Percentiles rank a stretch among this genome's conserved stretches.
Evolutionary conservation across 2,888 invertebrate genomes (phyloP).

Genomic region (Quadriops clusia): DNA sequence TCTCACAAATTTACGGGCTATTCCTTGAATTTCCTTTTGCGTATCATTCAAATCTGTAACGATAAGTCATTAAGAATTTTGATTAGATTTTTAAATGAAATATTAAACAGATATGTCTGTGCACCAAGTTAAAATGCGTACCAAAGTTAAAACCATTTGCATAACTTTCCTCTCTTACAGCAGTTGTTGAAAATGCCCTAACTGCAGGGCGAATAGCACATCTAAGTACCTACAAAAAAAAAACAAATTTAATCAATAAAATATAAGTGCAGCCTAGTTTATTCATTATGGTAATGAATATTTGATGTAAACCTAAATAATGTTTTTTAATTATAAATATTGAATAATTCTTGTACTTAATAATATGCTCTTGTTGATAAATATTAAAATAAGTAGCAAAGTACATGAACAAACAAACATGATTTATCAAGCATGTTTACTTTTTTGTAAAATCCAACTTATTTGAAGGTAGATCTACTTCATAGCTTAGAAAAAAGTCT

Average conservation of each 20-base stretch:
- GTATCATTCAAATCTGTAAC: conserved; percentile 47
- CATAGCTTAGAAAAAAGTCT: too few relatives aligned
- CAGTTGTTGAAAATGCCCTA: conserved; percentile 13
- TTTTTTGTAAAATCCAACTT: too few relatives aligned
- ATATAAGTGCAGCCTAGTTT: too few relatives aligned
- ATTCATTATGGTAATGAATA: too few relatives aligned
- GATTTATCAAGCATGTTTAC: too few relatives aligned
- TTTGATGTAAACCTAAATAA: too few relatives aligned
- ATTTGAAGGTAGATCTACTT: too few relatives aligned
- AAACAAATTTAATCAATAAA: background rate
- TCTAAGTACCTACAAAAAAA: conserved; percentile 12
- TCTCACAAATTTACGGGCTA: conserved; percentile 74
- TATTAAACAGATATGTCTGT: conserved; percentile 1
- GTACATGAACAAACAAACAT: too few relatives aligned
- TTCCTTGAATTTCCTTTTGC: conserved; percentile 63
- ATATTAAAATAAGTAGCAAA: too few relatives aligned
- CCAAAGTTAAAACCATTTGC: conserved; percentile 17
- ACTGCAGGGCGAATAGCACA: conserved; percentile 8
- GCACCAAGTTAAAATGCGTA: conserved; percentile 7
- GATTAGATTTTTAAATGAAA: background rate
- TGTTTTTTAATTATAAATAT: too few relatives aligned
- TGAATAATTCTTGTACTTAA: too few relatives aligned
- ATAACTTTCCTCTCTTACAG: conserved; percentile 7
- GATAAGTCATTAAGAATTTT: background rate
- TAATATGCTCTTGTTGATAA: too few relatives aligned